Evolutionary conservation across 92 coral and sea anemone species (phyloP).

Genomic region (Porites evermanni): DNA sequence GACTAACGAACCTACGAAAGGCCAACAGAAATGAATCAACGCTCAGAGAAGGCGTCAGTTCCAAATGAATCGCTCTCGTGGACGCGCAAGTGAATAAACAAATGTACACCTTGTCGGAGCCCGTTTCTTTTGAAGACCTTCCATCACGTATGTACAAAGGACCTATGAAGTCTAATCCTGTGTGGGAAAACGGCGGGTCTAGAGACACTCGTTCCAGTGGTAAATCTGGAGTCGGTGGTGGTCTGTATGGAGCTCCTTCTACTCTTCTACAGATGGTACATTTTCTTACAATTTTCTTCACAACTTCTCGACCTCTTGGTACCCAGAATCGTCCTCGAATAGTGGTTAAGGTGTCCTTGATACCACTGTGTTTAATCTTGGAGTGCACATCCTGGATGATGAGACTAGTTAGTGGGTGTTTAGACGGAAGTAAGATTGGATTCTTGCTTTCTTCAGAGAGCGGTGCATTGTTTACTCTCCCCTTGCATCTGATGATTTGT

Average conservation of each 20-base stretch:
- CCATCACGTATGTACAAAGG: too few relatives aligned
- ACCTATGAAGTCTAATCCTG: too few relatives aligned
- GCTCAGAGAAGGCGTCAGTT: slow-evolving; percentile 41
- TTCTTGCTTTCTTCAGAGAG: slow-evolving; percentile 50
- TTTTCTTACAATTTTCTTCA: slow-evolving; percentile 45
- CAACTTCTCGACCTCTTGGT: slow-evolving; percentile 61
- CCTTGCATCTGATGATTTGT: too few relatives aligned
- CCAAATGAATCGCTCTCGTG: slow-evolving; percentile 60
- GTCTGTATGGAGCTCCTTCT: slow-evolving; percentile 50
- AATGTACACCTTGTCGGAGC: too few relatives aligned
- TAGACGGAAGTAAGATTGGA: slow-evolving; percentile 59
- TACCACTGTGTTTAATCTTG: slow-evolving; percentile 61
- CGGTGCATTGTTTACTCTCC: slow-evolving; percentile 58
- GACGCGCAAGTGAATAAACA: slow-evolving; percentile 50
- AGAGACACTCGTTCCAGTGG: too few relatives aligned
- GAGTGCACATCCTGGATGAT: slow-evolving; percentile 57
- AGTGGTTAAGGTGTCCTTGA: slow-evolving; percentile 72
- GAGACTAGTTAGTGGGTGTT: slow-evolving; percentile 51
- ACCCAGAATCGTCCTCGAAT: slow-evolving; percentile 67
- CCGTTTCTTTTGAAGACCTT: too few relatives aligned
- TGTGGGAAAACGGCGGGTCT: too few relatives aligned
- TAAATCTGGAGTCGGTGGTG: slow-evolving; percentile 45
- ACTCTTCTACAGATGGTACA: slow-evolving; percentile 21
- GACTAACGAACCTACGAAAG: slow-evolving; percentile 38
- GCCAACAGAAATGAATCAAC: slow-evolving; percentile 44